Evolutionary conservation across 2,888 invertebrate species (phyloP).

Genomic region (Unio delphinus): DNA sequence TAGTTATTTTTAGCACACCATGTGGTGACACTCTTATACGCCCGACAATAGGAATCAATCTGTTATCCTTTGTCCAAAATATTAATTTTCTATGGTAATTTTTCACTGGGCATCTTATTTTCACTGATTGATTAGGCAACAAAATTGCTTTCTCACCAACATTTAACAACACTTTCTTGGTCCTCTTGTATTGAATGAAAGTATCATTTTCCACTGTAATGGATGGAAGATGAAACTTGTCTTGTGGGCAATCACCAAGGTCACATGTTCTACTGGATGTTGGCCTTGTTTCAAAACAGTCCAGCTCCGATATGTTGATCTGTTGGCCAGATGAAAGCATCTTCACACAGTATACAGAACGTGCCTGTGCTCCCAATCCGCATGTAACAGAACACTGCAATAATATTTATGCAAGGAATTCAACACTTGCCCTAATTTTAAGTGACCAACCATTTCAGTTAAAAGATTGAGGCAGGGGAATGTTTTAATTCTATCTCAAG

Average conservation of each 20-base stretch:
- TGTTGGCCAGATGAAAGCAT: constrained; percentile 31
- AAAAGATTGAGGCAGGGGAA: no score
- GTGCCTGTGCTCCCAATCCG: constrained; percentile 86
- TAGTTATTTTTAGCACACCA: constrained; percentile 51
- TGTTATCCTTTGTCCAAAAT: constrained; percentile 59
- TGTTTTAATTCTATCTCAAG: no score
- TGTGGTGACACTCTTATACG: constrained; percentile 49
- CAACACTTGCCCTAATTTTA: not conserved
- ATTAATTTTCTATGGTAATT: constrained; percentile 55
- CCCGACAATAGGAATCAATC: constrained; percentile 51
- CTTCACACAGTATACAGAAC: constrained; percentile 85
- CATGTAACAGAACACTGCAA: constrained; percentile 91
- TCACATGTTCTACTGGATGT: constrained; percentile 43
- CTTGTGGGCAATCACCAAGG: constrained; percentile 44
- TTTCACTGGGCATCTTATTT: constrained; percentile 60
- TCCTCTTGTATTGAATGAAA: constrained; percentile 52
- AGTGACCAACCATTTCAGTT: no score
- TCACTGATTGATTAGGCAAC: constrained; percentile 56
- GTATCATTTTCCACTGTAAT: constrained; percentile 56
- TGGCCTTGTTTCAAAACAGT: constrained; percentile 50
- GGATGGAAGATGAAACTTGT: constrained; percentile 34
- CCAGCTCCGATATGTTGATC: constrained; percentile 43
- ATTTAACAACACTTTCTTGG: constrained; percentile 42
- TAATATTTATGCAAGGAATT: constrained; percentile 1
- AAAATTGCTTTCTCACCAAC: constrained; percentile 55